These are phyloP conservation scores for Pseudois nayaur DNA, from an alignment of 2,113 vertebrate species.

Conservation along the genomic window DNA sequence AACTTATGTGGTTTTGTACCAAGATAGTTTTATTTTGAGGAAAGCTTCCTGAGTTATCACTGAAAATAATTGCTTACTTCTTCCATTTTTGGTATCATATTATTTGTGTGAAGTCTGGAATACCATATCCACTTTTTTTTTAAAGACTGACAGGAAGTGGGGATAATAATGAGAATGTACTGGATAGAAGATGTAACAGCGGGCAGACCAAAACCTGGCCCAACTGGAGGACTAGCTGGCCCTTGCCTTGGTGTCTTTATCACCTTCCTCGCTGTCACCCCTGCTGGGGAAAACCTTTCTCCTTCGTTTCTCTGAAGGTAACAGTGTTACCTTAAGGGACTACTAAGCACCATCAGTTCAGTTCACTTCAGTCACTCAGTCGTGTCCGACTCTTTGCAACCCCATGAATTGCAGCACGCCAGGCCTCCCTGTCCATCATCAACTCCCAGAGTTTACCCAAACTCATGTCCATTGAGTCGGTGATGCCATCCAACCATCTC, in stretches of 20 bases:
- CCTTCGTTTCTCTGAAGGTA: neutral
- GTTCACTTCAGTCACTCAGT: neutral
- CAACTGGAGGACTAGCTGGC: neutral
- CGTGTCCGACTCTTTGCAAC: neutral
- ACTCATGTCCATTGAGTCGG: neutral
- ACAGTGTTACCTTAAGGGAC: neutral
- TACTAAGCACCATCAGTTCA: neutral
- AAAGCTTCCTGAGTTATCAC: neutral
- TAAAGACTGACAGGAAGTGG: neutral
- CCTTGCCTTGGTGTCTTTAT: neutral
- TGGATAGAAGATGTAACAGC: neutral
- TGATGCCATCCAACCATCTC: neutral
- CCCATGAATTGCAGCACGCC: fast-evolving
- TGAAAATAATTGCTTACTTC: neutral
- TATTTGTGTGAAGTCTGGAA: neutral
- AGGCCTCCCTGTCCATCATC: neutral
- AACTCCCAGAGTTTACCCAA: neutral
- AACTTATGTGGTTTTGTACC: neutral
- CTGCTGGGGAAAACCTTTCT: neutral
- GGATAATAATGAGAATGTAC: neutral
- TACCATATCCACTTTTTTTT: neutral
- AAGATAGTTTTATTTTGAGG: neutral
- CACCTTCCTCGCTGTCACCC: neutral
- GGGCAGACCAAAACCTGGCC: neutral
- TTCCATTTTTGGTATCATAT: neutral